Conservation (phyloP, 2,113 vertebrate genomes). For the Ochotona princeps region DNA sequence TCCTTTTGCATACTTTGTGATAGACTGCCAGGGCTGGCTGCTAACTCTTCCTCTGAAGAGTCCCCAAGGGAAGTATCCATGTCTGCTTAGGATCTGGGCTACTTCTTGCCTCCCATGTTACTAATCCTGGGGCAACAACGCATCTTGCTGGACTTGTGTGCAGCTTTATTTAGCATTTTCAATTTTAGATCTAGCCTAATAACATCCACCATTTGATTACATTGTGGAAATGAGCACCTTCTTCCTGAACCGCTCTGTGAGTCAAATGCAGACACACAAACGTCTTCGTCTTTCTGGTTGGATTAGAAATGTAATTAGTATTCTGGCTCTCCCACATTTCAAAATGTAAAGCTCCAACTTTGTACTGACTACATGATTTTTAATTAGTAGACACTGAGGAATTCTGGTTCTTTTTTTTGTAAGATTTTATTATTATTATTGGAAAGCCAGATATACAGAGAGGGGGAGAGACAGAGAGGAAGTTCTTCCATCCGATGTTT, state of each 20-base stretch:
- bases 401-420: neutral
- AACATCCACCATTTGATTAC: neutral
- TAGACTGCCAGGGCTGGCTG: neutral
- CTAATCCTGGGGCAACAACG: neutral
- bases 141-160: neutral
- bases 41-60: neutral
- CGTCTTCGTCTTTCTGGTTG: neutral
- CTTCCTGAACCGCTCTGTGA: neutral
- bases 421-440: no score
- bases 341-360: neutral
- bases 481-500: no score
- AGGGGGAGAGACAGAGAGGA: no score
- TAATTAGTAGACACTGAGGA: slow-evolving; percentile 7
- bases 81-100: neutral
- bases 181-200: neutral
- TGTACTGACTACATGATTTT: slow-evolving; percentile 10
- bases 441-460: no score
- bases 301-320: neutral
- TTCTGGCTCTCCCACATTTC: neutral
- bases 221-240: neutral
- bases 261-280: neutral
- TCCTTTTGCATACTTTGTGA: neutral
- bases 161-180: slow-evolving; percentile 1
- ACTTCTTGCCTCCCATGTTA: neutral
- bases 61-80: neutral